These are phyloP conservation scores for Stenodera caucasica DNA, from an alignment of 2,888 invertebrate species.

Conservation along the genomic window DNA sequence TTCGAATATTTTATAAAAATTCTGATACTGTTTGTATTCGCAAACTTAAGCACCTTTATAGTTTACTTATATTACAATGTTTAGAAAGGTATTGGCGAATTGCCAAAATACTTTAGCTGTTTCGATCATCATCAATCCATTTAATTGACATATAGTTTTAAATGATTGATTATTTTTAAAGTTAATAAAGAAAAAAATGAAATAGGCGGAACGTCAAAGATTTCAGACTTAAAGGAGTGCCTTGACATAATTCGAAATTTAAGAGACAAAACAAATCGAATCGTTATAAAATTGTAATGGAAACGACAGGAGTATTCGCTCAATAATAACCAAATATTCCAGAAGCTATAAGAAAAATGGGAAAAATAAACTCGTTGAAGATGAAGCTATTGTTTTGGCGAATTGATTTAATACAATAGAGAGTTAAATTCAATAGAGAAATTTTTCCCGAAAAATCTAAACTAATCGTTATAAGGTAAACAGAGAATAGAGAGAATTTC, in stretches of 20 bases:
- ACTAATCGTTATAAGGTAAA: neutral
- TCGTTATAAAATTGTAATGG: neutral
- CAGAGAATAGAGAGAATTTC: constrained; percentile 14
- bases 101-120: neutral
- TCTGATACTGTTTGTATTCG: neutral
- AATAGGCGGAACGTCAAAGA: no score
- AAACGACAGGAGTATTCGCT: neutral
- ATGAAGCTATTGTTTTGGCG: neutral
- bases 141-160: neutral
- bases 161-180: neutral
- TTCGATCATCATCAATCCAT: neutral
- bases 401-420: neutral
- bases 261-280: neutral
- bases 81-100: neutral
- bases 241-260: no score
- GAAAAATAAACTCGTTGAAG: neutral
- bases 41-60: neutral
- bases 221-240: no score
- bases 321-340: neutral
- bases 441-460: neutral
- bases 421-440: constrained; percentile 2
- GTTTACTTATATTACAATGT: neutral
- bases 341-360: neutral
- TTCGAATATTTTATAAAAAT: neutral
- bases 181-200: neutral